A percentile compares a stretch with the other conserved stretches of the same genome.
These are phyloP conservation scores for Pseudomyrmex sp. DNA, from an alignment of 1,140 invertebrate species.

Conservation along the genomic window DNA sequence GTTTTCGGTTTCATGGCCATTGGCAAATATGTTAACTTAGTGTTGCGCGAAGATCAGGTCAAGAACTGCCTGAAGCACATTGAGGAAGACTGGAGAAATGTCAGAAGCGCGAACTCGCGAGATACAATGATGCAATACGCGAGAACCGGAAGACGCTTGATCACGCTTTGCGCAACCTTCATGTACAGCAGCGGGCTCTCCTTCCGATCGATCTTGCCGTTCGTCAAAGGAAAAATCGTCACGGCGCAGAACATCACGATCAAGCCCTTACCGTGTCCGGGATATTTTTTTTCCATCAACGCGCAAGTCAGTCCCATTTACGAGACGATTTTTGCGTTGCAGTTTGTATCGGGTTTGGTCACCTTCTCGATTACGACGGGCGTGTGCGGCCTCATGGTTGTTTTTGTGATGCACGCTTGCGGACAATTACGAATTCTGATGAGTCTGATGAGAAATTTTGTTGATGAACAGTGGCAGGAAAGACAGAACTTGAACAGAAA, in stretches of 20 bases:
- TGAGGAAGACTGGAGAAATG: conserved; percentile 70
- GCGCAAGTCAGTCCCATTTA: conserved; percentile 64
- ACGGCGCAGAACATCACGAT: conserved; percentile 55
- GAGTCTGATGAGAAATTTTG: conserved; percentile 15
- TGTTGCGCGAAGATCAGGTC: conserved; percentile 65
- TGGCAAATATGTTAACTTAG: conserved; percentile 69
- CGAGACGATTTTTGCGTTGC: conserved; percentile 65
- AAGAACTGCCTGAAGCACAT: conserved; percentile 71
- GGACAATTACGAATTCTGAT: conserved; percentile 68
- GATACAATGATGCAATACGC: conserved; percentile 68
- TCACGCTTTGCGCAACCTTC: conserved; percentile 67
- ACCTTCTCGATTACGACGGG: conserved; percentile 68
- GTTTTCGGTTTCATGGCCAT: conserved; percentile 73
- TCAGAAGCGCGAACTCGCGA: conserved; percentile 21
- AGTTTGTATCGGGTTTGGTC: conserved; percentile 66
- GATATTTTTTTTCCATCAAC: conserved; percentile 62
- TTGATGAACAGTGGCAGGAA: not conserved
- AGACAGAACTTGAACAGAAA: not conserved
- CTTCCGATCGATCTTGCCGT: conserved; percentile 72
- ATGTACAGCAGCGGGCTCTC: conserved; percentile 77
- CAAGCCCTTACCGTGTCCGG: conserved; percentile 66
- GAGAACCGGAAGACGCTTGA: conserved; percentile 65
- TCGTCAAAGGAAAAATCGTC: conserved; percentile 38
- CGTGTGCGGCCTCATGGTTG: conserved; percentile 62
- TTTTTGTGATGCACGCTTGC: conserved; percentile 70